Evolutionary conservation across 2,113 vertebrate genomes (phyloP), one percentile per base, ranked within the genome.

Genomic region (Sphyrna mokarran): DNA sequence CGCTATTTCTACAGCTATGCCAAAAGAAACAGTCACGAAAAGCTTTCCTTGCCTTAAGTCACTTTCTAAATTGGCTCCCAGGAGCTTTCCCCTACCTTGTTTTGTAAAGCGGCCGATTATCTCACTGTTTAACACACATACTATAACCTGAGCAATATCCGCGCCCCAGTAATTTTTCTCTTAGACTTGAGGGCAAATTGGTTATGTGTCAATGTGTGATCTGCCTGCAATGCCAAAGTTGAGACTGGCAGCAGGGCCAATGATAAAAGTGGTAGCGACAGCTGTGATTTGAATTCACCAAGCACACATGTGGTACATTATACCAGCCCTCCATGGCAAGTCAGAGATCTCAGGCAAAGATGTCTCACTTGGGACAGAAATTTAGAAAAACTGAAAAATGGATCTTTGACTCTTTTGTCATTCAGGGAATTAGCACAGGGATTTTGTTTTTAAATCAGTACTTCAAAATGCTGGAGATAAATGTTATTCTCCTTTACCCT

Each of bases 31-130:
- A 94, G 95, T 96, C 96, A 97, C 95, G 95, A 96, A 97, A 97
- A 98, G 97, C 97, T 97, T 97, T 0, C 58, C 96, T 97, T 97
- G 98, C 98, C 98, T 98, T 98, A 98, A 98, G 98, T 98, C 98
- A 98, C 98, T 97, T 98, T 98, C 98, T 98, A 98, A 99, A 98
- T 98, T 98, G 98, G 98, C 98, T 99, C 98, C 98, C 98, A 97
- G 96, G 98, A 98, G 98, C 98, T 97, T 97, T 97, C 96, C 97
- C 94, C 97, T 98, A 97, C 98, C 98, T 98, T 98, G 98, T 98
- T 98, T 98, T 97, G 98, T 97, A 98, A 98, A 98, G 98, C 98
- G 97, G 68, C 14, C 69, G 40, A 95, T 98, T 95, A 97, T 98
- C 97, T 96, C 97, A 96, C 98, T 98, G 97, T 98, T 98, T 98